Evolutionary conservation across 2,113 vertebrate species (phyloP).

Genomic region (Tichodroma muraria): DNA sequence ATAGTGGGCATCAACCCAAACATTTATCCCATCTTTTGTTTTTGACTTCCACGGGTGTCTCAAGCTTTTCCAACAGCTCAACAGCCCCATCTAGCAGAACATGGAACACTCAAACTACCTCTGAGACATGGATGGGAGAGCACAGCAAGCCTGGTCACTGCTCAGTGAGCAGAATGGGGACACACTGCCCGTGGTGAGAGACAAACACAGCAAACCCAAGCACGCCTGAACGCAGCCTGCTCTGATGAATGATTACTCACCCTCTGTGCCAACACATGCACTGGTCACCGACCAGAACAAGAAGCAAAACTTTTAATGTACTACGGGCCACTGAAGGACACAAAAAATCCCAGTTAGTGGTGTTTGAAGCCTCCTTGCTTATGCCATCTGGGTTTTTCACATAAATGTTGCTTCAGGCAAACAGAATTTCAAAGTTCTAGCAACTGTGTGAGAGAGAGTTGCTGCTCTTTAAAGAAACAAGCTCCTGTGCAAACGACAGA

Average conservation of each 20-base stretch:
- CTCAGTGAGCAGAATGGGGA: neutral
- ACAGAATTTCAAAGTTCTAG: neutral
- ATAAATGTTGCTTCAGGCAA: neutral
- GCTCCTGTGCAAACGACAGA: neutral
- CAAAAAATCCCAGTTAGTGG: neutral
- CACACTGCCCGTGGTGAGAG: neutral
- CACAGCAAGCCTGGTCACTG: neutral
- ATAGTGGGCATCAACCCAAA: neutral
- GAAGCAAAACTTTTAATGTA: neutral
- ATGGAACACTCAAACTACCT: neutral
- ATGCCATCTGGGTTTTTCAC: neutral
- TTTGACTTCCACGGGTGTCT: neutral
- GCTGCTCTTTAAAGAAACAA: neutral
- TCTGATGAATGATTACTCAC: neutral
- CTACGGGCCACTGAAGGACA: neutral
- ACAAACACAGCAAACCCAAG: neutral
- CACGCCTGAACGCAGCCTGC: accelerated
- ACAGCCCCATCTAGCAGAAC: constrained; percentile 45
- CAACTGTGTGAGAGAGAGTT: neutral
- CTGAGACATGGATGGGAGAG: accelerated
- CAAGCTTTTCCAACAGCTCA: constrained; percentile 6
- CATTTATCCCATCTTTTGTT: neutral
- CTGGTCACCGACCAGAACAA: neutral
- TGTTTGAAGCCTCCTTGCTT: neutral
- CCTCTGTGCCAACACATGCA: neutral